phyloP scores from a whole-genome alignment of 2,888 invertebrate species.

The Andrena haemorrhoa region DNA sequence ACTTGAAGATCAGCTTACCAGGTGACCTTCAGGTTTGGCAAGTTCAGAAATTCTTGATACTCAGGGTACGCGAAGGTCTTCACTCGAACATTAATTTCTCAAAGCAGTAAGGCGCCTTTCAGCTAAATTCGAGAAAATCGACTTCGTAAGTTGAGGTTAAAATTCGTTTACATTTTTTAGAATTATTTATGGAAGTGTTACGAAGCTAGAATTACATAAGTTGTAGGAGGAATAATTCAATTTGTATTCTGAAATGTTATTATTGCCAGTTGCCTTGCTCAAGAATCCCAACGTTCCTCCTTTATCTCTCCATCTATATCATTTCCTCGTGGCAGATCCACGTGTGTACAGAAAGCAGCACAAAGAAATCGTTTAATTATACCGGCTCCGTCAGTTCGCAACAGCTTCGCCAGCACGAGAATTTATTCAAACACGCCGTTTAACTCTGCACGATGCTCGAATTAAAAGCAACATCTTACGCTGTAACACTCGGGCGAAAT shows the following conservation, averaged over 20 bases:
- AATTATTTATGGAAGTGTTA: no score
- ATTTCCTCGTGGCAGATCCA: conserved; percentile 16
- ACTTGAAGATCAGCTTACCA: no score
- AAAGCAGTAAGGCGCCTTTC: no score
- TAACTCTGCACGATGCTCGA: neutral
- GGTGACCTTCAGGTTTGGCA: no score
- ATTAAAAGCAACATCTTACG: conserved; percentile 42
- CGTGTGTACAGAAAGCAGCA: neutral
- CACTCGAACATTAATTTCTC: no score
- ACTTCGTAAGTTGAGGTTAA: no score
- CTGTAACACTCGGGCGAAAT: conserved; percentile 16
- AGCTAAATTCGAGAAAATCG: no score
- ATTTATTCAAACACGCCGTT: conserved; percentile 33
- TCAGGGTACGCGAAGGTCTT: no score
- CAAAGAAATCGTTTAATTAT: conserved; percentile 20
- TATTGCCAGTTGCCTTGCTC: neutral
- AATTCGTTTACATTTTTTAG: no score
- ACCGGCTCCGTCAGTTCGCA: neutral
- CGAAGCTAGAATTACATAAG: no score
- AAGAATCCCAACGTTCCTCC: neutral
- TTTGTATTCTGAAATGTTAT: neutral
- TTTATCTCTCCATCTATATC: conserved; percentile 8
- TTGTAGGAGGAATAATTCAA: no score
- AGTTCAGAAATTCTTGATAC: no score
- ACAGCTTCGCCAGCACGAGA: neutral